These are phyloP conservation scores for Sciurus carolinensis DNA, from an alignment of 2,797 vertebrate species.

Conservation along the genomic window DNA sequence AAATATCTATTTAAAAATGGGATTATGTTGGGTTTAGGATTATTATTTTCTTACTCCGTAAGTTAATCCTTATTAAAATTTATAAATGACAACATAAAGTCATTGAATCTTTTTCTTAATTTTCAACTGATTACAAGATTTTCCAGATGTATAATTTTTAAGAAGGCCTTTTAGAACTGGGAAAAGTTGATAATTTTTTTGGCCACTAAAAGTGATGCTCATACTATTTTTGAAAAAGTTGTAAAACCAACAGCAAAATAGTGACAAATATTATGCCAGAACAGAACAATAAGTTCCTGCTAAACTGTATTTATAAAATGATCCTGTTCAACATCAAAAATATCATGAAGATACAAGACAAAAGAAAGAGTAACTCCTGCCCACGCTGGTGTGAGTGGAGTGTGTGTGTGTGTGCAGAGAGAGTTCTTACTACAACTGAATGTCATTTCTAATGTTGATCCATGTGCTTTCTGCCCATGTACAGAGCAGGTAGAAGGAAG, in stretches of 20 bases:
- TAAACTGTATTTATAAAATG: neutral
- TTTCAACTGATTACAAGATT: slow-evolving; percentile 13
- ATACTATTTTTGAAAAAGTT: neutral
- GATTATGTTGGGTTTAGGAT: neutral
- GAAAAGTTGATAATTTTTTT: neutral
- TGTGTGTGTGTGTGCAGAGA: neutral
- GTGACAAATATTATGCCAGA: neutral
- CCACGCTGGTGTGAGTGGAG: neutral
- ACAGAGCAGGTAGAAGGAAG: neutral
- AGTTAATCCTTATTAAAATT: slow-evolving; percentile 28
- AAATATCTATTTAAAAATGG: slow-evolving; percentile 27
- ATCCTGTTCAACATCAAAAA: neutral
- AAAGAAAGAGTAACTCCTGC: neutral
- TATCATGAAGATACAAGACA: neutral
- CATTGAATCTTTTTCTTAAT: slow-evolving; percentile 19
- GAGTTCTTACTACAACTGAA: neutral
- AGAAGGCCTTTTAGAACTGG: neutral
- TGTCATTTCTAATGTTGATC: neutral
- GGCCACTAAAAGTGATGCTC: neutral
- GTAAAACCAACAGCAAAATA: neutral
- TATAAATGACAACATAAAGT: neutral
- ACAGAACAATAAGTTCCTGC: neutral
- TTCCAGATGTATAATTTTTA: neutral
- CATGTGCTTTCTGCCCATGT: neutral
- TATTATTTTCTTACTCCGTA: neutral